Evolutionary conservation across 2,797 vertebrate species (phyloP).

Genomic region (Aulostomus chinensis): DNA sequence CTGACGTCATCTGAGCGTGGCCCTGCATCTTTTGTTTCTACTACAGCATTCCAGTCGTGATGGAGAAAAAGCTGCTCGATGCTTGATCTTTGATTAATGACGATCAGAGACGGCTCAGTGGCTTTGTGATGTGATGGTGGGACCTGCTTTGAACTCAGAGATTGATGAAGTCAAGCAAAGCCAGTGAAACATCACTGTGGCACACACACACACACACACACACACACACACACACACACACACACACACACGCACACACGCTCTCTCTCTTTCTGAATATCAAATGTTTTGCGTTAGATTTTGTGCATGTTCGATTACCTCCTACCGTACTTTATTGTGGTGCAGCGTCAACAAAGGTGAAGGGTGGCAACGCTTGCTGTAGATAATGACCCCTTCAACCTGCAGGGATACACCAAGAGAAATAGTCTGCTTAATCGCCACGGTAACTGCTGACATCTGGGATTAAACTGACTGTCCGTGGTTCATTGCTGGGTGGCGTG

Average conservation of each 20-base stretch:
- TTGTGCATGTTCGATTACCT: constrained; percentile 10
- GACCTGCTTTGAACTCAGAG: constrained; percentile 57
- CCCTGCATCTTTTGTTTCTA: constrained; percentile 50
- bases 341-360: too few species aligned
- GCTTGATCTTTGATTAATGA: constrained; percentile 66
- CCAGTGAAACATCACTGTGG: constrained; percentile 39
- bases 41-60: constrained; percentile 52
- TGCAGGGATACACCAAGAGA: too few species aligned
- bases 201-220: constrained; percentile 14
- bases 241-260: too few species aligned
- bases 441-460: background rate
- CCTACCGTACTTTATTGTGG: too few species aligned
- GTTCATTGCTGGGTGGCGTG: too few species aligned
- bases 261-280: constrained; percentile 12
- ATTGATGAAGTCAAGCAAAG: constrained; percentile 39
- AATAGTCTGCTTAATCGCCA: too few species aligned
- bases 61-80: constrained; percentile 45
- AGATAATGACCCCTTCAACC: too few species aligned
- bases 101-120: constrained; percentile 56
- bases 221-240: too few species aligned
- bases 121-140: constrained; percentile 47
- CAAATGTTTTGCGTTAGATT: constrained; percentile 26
- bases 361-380: too few species aligned
- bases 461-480: too few species aligned
- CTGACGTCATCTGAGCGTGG: constrained; percentile 41